Percentiles rank a stretch among this genome's conserved stretches.
Evolutionary conservation across 2,113 vertebrate species (phyloP).

Genomic region (Oophaga pumilio): DNA sequence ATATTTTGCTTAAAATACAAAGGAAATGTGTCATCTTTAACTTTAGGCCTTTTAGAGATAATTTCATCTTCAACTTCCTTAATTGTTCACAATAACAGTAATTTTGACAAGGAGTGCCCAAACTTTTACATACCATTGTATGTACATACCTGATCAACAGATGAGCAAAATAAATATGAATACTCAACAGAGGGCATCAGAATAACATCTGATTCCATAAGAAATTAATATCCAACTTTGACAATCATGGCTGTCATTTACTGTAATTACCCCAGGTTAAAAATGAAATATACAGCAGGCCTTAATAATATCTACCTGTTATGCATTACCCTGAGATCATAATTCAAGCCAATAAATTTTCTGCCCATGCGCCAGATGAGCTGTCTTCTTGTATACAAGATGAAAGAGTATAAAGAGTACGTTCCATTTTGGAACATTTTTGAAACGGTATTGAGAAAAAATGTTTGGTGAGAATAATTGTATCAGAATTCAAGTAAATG

Average conservation of each 20-base stretch:
- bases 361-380: background rate
- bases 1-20: too few species aligned
- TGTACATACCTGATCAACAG: too few species aligned
- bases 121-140: too few species aligned
- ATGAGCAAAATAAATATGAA: background rate
- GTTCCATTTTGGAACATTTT: background rate
- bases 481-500: conserved; percentile 9
- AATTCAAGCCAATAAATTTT: background rate
- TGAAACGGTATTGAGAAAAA: background rate
- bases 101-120: too few species aligned
- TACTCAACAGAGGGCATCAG: background rate
- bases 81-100: too few species aligned
- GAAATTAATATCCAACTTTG: background rate
- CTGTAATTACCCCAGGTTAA: background rate
- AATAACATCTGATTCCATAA: background rate
- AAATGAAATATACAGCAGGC: background rate
- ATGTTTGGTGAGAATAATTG: background rate
- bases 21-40: too few species aligned
- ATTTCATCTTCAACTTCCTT: too few species aligned
- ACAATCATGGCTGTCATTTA: background rate
- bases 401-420: background rate
- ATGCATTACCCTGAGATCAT: background rate
- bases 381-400: background rate
- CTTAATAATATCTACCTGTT: background rate
- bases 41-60: too few species aligned